Percentiles rank a stretch among this genome's conserved stretches.
phyloP scores from a whole-genome alignment of 2,113 vertebrate species.

The Uria aalge region DNA sequence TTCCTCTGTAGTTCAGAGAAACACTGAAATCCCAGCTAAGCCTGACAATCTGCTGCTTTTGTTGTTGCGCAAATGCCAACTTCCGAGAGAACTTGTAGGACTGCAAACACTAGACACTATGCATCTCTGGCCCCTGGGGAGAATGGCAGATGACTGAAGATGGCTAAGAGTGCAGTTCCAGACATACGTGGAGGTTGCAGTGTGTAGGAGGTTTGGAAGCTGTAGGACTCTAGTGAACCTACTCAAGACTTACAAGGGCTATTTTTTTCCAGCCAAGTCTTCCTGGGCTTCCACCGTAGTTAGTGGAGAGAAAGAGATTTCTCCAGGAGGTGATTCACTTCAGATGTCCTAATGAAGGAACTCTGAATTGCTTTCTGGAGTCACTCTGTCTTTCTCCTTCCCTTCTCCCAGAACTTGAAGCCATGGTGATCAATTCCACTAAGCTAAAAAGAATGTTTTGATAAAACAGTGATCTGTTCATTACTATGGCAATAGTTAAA shows the following conservation, averaged over 20 bases:
- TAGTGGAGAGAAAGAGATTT: background rate
- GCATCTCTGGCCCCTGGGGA: background rate
- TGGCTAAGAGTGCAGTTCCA: background rate
- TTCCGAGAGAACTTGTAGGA: background rate
- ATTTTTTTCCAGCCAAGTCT: background rate
- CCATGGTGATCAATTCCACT: background rate
- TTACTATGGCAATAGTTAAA: background rate
- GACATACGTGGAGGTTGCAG: background rate
- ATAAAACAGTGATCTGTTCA: background rate
- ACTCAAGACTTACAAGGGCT: background rate
- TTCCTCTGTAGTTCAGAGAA: background rate
- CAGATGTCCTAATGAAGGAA: background rate
- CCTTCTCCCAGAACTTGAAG: background rate
- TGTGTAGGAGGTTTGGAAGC: background rate
- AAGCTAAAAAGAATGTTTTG: background rate
- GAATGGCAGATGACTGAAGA: background rate
- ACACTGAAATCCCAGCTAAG: background rate
- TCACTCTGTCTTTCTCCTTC: background rate
- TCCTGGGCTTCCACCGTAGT: background rate
- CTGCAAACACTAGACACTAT: background rate
- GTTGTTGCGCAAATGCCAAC: background rate
- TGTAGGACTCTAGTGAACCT: background rate
- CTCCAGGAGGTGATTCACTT: background rate
- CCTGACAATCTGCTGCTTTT: background rate
- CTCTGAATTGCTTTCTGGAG: background rate